Conservation (phyloP, 92 coral and sea anemone genomes). For the Palythoa grandis region DNA sequence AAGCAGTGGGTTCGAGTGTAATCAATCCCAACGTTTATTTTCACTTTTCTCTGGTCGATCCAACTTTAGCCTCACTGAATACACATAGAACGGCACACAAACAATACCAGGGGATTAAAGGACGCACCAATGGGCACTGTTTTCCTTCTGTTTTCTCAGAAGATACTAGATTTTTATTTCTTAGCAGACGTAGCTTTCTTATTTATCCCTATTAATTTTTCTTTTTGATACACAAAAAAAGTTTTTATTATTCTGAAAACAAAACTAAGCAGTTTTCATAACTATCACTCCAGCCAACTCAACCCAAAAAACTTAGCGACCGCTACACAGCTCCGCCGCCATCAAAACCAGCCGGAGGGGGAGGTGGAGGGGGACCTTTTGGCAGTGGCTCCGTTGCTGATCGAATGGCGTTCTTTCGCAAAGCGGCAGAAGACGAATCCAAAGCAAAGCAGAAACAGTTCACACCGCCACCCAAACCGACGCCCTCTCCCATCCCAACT, state of each 20-base stretch:
- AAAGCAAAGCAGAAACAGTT: conserved; percentile 66
- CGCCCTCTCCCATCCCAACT: conserved; percentile 59
- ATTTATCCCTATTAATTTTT: too few relatives aligned
- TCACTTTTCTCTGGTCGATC: too few relatives aligned
- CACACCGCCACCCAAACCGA: conserved; percentile 60
- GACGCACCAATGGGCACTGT: too few relatives aligned
- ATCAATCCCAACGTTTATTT: too few relatives aligned
- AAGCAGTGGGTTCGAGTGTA: too few relatives aligned
- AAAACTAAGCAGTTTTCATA: background rate
- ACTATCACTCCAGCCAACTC: background rate
- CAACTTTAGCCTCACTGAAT: too few relatives aligned
- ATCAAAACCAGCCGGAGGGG: conserved; percentile 30
- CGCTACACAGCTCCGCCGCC: conserved; percentile 13
- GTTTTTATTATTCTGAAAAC: background rate
- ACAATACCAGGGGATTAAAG: too few relatives aligned
- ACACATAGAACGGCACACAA: too few relatives aligned
- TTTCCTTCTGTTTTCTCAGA: too few relatives aligned
- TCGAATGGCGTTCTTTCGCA: conserved; percentile 92
- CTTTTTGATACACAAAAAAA: too few relatives aligned
- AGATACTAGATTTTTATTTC: too few relatives aligned
- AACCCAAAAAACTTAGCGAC: conserved; percentile 30
- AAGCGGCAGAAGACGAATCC: conserved; percentile 89
- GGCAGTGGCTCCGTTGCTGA: conserved; percentile 90
- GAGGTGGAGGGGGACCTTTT: conserved; percentile 37
- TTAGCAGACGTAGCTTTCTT: too few relatives aligned